These are phyloP conservation scores for cat (Felis catus) DNA, from an alignment of 2,113 vertebrate genomes.

Conservation along the genomic window DNA sequence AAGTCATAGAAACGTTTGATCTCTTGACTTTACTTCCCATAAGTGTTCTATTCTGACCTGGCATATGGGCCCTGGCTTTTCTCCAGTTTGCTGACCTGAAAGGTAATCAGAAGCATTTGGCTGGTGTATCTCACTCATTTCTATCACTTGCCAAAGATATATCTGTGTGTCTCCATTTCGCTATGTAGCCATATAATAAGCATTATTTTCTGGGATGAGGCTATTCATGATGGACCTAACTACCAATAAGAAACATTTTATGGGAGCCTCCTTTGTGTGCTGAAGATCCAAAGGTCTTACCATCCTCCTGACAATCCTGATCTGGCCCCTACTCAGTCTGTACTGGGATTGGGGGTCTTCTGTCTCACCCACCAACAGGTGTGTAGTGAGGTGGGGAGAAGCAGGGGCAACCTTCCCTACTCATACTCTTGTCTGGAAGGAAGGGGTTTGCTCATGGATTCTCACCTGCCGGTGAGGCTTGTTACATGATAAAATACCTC, in stretches of 20 bases:
- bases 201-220: background rate
- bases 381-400: background rate
- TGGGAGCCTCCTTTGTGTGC: background rate
- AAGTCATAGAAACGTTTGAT: background rate
- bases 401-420: background rate
- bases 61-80: background rate
- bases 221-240: background rate
- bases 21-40: background rate
- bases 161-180: background rate
- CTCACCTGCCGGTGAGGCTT: background rate
- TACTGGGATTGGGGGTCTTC: background rate
- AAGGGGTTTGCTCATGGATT: background rate
- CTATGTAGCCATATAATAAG: background rate
- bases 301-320: background rate
- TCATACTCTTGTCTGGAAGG: background rate
- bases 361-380: background rate
- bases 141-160: background rate
- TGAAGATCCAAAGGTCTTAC: background rate
- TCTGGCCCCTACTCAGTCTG: background rate
- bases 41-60: background rate
- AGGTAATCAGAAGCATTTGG: background rate
- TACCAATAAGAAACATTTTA: background rate
- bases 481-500: background rate
- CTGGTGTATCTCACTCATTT: background rate
- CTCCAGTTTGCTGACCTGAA: background rate